phyloP scores from a whole-genome alignment of 2,797 vertebrate genomes.

The Malurus leucopterus region DNA sequence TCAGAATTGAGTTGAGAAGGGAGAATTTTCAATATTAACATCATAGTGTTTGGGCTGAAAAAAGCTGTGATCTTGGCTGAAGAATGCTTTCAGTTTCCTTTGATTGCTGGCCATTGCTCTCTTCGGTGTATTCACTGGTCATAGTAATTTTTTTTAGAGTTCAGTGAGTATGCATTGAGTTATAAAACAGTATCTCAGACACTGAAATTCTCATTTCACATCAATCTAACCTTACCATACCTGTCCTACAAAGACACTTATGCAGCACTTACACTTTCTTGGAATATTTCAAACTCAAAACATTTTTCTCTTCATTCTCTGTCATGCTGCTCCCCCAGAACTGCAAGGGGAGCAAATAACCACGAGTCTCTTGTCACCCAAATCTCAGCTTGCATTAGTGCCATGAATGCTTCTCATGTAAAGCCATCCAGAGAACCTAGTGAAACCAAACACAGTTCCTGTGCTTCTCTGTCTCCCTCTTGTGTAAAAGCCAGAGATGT shows the following conservation, averaged over 20 bases:
- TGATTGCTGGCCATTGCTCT: not conserved
- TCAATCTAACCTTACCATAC: not conserved
- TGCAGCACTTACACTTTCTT: not conserved
- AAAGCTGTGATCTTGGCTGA: not conserved
- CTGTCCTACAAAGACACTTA: not conserved
- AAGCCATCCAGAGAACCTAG: not conserved
- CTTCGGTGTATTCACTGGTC: not conserved
- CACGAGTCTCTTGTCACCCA: not conserved
- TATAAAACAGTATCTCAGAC: not conserved
- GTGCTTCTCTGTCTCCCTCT: not conserved
- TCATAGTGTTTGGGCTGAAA: not conserved
- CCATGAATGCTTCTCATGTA: accelerated
- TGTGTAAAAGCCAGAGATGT: not conserved
- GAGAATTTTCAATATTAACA: not conserved
- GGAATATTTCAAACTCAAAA: not conserved
- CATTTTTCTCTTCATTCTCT: not conserved
- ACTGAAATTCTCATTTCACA: too few relatives aligned
- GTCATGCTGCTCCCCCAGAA: not conserved
- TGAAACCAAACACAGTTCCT: not conserved
- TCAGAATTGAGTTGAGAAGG: not conserved
- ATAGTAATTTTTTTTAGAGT: not conserved
- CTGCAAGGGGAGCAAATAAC: not conserved
- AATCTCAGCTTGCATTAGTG: not conserved
- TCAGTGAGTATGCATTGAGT: not conserved
- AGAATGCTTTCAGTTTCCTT: not conserved